Evolutionary conservation across 2,113 vertebrate species (phyloP).

Genomic region (Myiopsitta monachus): DNA sequence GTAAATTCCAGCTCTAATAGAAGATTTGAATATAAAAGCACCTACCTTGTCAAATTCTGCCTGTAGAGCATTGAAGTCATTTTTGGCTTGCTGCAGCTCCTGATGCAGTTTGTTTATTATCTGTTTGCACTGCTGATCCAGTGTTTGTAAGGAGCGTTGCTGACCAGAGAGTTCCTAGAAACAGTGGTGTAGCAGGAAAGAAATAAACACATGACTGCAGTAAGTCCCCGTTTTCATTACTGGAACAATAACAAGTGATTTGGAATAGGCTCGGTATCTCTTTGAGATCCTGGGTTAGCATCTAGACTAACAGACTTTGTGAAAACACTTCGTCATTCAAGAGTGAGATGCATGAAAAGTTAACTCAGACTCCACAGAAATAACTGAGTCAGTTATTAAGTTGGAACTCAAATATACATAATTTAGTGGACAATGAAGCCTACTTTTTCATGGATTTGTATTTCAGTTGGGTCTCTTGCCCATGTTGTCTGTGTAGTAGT

Average conservation of each 20-base stretch:
- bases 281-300: neutral
- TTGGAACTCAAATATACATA: neutral
- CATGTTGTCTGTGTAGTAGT: neutral
- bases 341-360: neutral
- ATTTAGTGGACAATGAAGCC: neutral
- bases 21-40: neutral
- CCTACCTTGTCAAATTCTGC: slow-evolving; percentile 86
- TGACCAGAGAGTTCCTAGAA: slow-evolving; percentile 81
- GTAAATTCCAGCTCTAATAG: neutral
- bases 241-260: neutral
- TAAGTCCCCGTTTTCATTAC: neutral
- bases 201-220: neutral
- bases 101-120: slow-evolving; percentile 80
- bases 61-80: slow-evolving; percentile 72
- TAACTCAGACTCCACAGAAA: neutral
- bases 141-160: slow-evolving; percentile 77
- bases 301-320: neutral
- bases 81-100: slow-evolving; percentile 87
- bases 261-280: neutral
- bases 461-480: neutral
- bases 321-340: neutral
- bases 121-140: slow-evolving; percentile 83
- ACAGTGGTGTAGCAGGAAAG: neutral
- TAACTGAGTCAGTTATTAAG: neutral
- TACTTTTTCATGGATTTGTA: neutral